Evolutionary conservation across 2,113 vertebrate genomes (phyloP).

Genomic region (Clarias magur): DNA sequence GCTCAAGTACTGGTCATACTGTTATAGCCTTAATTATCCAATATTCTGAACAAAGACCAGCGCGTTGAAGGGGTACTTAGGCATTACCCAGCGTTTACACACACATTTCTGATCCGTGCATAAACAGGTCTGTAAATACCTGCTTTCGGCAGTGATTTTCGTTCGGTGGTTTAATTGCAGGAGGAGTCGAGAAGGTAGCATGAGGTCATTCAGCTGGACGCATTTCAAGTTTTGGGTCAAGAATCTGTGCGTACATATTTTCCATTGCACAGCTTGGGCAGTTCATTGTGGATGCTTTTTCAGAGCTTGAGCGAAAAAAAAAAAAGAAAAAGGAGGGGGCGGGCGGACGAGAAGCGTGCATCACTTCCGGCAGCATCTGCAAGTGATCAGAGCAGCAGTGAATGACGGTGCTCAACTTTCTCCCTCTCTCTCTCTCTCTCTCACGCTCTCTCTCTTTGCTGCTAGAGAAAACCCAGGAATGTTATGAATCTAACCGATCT

Average conservation of each 20-base stretch:
- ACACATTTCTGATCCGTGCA: not conserved
- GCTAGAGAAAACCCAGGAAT: slow-evolving; percentile 39
- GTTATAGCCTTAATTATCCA: not conserved
- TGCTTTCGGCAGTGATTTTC: not conserved
- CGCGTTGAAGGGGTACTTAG: too few species aligned
- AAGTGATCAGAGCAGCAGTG: slow-evolving; percentile 63
- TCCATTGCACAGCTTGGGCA: slow-evolving; percentile 57
- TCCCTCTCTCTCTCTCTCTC: slow-evolving; percentile 20
- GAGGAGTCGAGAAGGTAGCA: not conserved
- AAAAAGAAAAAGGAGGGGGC: slow-evolving; percentile 46
- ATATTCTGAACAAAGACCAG: not conserved
- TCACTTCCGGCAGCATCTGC: slow-evolving; percentile 77
- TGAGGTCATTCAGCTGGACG: slow-evolving; percentile 19
- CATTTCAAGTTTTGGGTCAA: slow-evolving; percentile 30
- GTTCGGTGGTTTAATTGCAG: not conserved
- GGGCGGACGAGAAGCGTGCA: slow-evolving; percentile 65
- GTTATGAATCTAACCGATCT: slow-evolving; percentile 49
- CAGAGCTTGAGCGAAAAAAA: slow-evolving; percentile 56
- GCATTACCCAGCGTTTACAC: not conserved
- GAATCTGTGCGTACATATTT: slow-evolving; percentile 49
- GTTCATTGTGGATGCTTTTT: slow-evolving; percentile 70
- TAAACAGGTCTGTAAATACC: not conserved
- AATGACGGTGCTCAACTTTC: slow-evolving; percentile 37
- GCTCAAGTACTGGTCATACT: not conserved
- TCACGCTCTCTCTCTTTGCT: slow-evolving; percentile 29